Percentiles rank a stretch among this genome's conserved stretches.
phyloP scores from a whole-genome alignment of 1,140 invertebrate species.

The Pseudobourletiella spinata region DNA sequence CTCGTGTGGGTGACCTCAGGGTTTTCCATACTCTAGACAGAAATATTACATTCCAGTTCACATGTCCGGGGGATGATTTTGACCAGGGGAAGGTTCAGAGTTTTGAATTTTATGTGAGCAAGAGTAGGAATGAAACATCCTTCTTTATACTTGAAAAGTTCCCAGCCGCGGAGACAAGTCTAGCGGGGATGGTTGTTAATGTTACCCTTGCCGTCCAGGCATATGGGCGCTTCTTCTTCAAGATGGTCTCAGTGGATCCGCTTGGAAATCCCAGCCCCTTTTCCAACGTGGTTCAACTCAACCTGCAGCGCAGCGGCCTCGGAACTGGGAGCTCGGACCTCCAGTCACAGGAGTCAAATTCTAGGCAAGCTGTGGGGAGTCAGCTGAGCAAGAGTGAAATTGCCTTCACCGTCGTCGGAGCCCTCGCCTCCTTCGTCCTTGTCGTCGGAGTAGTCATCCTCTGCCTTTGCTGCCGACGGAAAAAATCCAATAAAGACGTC shows the following conservation, averaged over 20 bases:
- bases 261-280: background rate
- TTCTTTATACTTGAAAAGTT: background rate
- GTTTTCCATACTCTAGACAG: conserved; percentile 14
- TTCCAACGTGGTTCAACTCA: conserved; percentile 8
- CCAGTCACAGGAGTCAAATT: no score
- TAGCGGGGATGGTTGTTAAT: no score
- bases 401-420: conserved; percentile 17
- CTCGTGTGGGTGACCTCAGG: conserved; percentile 31
- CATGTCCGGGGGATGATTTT: conserved; percentile 33
- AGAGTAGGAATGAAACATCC: background rate
- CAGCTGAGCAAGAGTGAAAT: conserved; percentile 21
- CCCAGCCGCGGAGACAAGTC: no score
- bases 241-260: no score
- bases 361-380: no score
- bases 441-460: conserved; percentile 3
- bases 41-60: conserved; percentile 24
- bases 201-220: no score
- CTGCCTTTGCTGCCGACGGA: conserved; percentile 21
- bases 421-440: conserved; percentile 21
- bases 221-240: no score
- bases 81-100: conserved; percentile 24
- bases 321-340: no score
- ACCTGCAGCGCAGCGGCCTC: no score
- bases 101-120: conserved; percentile 23
- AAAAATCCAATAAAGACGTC: conserved; percentile 23